Percentiles rank a stretch among this genome's conserved stretches.
Evolutionary conservation across 2,113 vertebrate species (phyloP).

Genomic region (Puntigrus tetrazona): DNA sequence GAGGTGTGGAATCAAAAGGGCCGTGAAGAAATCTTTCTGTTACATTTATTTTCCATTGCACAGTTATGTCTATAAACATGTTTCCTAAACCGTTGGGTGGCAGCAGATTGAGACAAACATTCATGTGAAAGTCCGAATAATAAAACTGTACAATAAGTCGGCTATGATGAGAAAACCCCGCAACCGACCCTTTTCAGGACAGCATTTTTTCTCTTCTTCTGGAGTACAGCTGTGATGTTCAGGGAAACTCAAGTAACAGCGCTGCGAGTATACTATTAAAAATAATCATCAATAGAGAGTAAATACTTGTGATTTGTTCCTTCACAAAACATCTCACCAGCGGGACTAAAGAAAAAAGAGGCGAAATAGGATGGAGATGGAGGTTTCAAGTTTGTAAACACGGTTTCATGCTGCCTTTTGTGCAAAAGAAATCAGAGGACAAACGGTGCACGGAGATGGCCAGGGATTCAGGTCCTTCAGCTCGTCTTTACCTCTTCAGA

Average conservation of each 20-base stretch:
- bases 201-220: slow-evolving; percentile 21
- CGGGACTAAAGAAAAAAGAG: slow-evolving; percentile 32
- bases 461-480: slow-evolving; percentile 14
- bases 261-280: neutral
- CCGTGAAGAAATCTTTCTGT: slow-evolving; percentile 60
- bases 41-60: slow-evolving; percentile 77
- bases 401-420: slow-evolving; percentile 79
- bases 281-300: slow-evolving; percentile 31
- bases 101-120: slow-evolving; percentile 78
- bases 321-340: slow-evolving; percentile 28
- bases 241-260: slow-evolving; percentile 19
- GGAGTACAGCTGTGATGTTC: slow-evolving; percentile 55
- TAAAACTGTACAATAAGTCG: slow-evolving; percentile 75
- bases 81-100: slow-evolving; percentile 77
- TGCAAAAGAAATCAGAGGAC: slow-evolving; percentile 73
- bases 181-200: slow-evolving; percentile 52
- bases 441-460: slow-evolving; percentile 63
- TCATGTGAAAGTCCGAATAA: slow-evolving; percentile 76
- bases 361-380: slow-evolving; percentile 67
- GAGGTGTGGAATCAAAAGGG: slow-evolving; percentile 13
- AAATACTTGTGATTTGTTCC: slow-evolving; percentile 38
- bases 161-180: slow-evolving; percentile 72
- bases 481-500: slow-evolving; percentile 1
- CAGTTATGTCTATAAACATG: slow-evolving; percentile 79
- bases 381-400: slow-evolving; percentile 78